Base-by-base conservation (phyloP, 2,888 invertebrate species). In the Papilio demoleus region DNA sequence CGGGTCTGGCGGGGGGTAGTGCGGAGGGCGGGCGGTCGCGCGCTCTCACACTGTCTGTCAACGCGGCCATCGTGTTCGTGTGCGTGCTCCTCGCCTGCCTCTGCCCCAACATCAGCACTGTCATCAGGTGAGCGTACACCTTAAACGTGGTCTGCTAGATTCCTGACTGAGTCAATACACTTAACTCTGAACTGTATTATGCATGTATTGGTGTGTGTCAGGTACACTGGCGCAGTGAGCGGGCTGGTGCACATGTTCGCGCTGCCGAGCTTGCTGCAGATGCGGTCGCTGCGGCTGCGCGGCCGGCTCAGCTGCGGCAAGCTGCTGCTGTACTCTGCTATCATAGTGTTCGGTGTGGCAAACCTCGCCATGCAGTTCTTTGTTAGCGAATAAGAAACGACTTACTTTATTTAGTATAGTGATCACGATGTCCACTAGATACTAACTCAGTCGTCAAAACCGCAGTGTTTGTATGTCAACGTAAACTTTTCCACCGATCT, bases 211-310 rank as follows among this genome's bases (percentile, higher is more conserved):
- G 31, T 6, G 12, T 12, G 47, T 22, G 47, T 14, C 86, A 96
- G 97, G 77, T 98, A 97, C 86, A 97, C 97, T 0, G 98, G 98
- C 56, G 97, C 98, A 0, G 89, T 97, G 22, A 97, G 97, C 79
- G 98, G 98, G 0, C 89, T 98, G 64, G 95, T 97, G 0, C 97
- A 97, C 84, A 94, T 98, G 11, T 98, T 98, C 87, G 94, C 97
- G 0, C 89, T 98, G 24, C 98, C 98, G 0, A 95, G 96, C 70
- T 80, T 96, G n/a, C 93, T 98, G 12, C 95, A 97, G 79, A 88
- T 97, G 71, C 94, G 94, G 3, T 95, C 96, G 2, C 88, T 95
- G 36, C 93, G 94, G 68, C 89, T 94, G n/a, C 91, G 95, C 61
- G 93, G 94, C 2, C 81, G 90, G 63, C 88, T 97, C 9, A 95